Evolutionary conservation across 2,113 vertebrate species (phyloP).

Genomic region (Thymallus thymallus): DNA sequence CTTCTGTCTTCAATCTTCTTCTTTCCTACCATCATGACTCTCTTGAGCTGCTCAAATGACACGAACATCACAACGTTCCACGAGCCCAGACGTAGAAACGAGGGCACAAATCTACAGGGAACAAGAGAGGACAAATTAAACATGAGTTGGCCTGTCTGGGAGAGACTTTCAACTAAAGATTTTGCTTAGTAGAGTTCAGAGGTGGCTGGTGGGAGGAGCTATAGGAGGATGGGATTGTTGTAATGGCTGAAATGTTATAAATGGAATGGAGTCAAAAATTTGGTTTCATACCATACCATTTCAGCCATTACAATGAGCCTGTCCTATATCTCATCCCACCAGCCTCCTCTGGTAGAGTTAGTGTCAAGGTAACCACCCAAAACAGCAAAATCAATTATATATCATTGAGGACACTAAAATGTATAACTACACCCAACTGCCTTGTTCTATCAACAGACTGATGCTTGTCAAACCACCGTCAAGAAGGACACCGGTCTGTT

Average conservation of each 20-base stretch:
- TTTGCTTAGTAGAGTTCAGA: too few relatives aligned
- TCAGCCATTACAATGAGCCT: too few relatives aligned
- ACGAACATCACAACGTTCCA: constrained; percentile 83
- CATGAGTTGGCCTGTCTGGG: not conserved
- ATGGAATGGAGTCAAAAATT: too few relatives aligned
- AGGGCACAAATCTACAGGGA: constrained; percentile 72
- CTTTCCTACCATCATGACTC: constrained; percentile 77
- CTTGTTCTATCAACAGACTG: not conserved
- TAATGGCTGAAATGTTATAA: too few relatives aligned
- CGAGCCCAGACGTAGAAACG: constrained; percentile 76
- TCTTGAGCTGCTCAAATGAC: constrained; percentile 79
- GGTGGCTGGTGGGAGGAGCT: too few relatives aligned
- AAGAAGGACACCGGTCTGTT: not conserved
- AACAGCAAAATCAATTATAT: not conserved
- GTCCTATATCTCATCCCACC: too few relatives aligned
- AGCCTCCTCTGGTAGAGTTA: too few relatives aligned
- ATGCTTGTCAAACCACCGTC: not conserved
- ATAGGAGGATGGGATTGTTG: too few relatives aligned
- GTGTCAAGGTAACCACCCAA: not conserved
- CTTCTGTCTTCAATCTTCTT: constrained; percentile 42
- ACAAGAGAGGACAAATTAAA: not conserved
- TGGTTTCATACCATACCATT: too few relatives aligned
- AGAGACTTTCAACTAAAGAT: not conserved
- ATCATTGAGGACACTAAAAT: not conserved
- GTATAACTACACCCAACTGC: not conserved